Evolutionary conservation across 2,888 invertebrate species (phyloP).

Genomic region (Drosophila tripunctata): DNA sequence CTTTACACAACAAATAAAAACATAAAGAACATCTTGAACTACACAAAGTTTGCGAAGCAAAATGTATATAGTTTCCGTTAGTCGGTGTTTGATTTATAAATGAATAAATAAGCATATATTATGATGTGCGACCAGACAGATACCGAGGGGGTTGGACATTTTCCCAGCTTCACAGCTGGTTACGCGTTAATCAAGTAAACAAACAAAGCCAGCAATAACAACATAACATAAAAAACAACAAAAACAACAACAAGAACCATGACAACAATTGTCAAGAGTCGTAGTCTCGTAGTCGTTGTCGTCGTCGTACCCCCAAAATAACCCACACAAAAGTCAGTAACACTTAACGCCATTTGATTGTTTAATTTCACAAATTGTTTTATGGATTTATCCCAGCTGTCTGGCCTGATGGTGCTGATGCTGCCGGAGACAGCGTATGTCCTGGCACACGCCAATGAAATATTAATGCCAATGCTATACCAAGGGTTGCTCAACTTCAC

Average conservation of each 20-base stretch:
- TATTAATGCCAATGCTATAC: constrained; percentile 65
- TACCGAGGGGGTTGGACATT: constrained; percentile 13
- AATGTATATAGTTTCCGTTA: background rate
- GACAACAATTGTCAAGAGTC: constrained; percentile 5
- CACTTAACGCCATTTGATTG: constrained; percentile 80
- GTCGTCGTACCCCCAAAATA: constrained; percentile 15
- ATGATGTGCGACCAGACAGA: constrained; percentile 52
- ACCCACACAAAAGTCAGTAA: constrained; percentile 64
- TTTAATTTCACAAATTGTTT: constrained; percentile 80
- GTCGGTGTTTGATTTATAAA: constrained; percentile 17
- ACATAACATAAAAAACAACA: constrained; percentile 7
- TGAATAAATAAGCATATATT: constrained; percentile 40
- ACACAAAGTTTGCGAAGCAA: background rate
- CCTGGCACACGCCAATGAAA: constrained; percentile 74
- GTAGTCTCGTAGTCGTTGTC: too few relatives aligned
- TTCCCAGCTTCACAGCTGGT: background rate
- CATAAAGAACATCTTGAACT: background rate
- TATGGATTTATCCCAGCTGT: constrained; percentile 76
- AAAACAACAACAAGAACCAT: constrained; percentile 12
- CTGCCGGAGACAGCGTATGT: constrained; percentile 24
- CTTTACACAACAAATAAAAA: background rate
- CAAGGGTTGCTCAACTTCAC: constrained; percentile 46
- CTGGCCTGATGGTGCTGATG: constrained; percentile 20
- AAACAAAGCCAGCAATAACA: constrained; percentile 55
- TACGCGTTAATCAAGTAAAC: constrained; percentile 71